Percentiles rank a stretch among this genome's conserved stretches.
Evolutionary conservation across 2,113 vertebrate species (phyloP).

Genomic region (Laticauda colubrina): DNA sequence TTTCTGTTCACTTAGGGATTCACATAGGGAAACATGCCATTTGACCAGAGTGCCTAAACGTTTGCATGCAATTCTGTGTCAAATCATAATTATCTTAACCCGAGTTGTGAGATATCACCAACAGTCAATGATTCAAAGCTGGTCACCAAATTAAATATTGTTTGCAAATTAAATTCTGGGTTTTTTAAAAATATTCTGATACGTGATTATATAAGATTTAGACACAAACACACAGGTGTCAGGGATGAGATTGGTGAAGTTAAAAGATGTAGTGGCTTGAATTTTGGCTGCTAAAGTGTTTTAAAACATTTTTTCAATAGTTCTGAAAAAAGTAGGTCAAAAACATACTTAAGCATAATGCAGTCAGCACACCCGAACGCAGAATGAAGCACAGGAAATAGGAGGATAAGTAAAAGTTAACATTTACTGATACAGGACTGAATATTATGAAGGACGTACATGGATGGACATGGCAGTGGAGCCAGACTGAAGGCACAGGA

Average conservation of each 20-base stretch:
- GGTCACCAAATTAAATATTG: not conserved
- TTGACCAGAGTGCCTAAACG: not conserved
- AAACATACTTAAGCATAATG: not conserved
- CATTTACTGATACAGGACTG: constrained; percentile 80
- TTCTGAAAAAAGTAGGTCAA: not conserved
- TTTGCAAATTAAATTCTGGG: not conserved
- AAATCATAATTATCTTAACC: not conserved
- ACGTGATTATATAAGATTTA: not conserved
- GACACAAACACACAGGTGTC: not conserved
- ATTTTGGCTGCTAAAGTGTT: not conserved
- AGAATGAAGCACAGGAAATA: constrained; percentile 59
- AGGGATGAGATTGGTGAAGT: not conserved
- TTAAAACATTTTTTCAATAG: not conserved
- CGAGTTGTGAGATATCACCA: not conserved
- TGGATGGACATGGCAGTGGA: constrained; percentile 66
- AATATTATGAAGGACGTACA: constrained; percentile 76
- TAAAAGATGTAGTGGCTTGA: not conserved
- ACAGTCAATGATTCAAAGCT: fast-evolving
- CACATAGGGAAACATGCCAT: not conserved
- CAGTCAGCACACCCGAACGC: not conserved
- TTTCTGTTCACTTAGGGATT: not conserved
- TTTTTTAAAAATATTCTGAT: not conserved
- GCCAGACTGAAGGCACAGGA: constrained; percentile 35
- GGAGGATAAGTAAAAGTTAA: constrained; percentile 64
- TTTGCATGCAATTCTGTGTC: not conserved